Evolutionary conservation across 2,113 vertebrate genomes (phyloP), one percentile per base, ranked within the genome.

Genomic region (Cyphomyrus plagiostoma): DNA sequence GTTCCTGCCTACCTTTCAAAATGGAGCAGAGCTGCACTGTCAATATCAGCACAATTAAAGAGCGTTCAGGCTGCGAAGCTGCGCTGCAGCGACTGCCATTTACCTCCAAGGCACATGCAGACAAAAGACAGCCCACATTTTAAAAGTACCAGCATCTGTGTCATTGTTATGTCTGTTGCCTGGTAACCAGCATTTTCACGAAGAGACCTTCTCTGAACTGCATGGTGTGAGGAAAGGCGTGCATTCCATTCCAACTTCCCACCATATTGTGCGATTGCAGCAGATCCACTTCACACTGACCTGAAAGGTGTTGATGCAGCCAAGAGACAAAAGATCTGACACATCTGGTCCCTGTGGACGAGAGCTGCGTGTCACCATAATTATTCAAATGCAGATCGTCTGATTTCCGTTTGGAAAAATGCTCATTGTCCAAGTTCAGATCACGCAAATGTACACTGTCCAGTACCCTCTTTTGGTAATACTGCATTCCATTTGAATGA

Each of bases 91-190:
- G 17, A 42, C 89, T 62, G 89, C 42, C 88, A 83, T 89, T 89
- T 84, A 89, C 77, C 52, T 89, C 89, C 80, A 30, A 89, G 89
- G 80, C 77, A 21, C 26, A 46, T n/a, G 89, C 89, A 58, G 39
- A 62, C 89, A 45, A 85, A 85, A 89, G 89, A 8, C 80, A 53
- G 56, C 89, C 89, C 53, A 62, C 89, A 83, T 84, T 56, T 80
- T 50, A 77, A 85, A 83, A 89, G 89, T 58, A 80, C n/a, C 92
- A 93, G 94, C 95, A 96, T 95, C 95, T 96, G 95, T 96, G 93
- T 95, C 95, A 95, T 96, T 96, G 96, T 96, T 96, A 95, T 95
- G 94, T 95, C 94, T 95, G 96, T 96, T 96, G 95, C 96, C 95
- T 95, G 93, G 95, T 94, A 96, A 96, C 96, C 93, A 92, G 92